Evolutionary conservation across 1,140 invertebrate species (phyloP), one percentile per base, ranked within the genome.

Genomic region (Pissodes strobi): DNA sequence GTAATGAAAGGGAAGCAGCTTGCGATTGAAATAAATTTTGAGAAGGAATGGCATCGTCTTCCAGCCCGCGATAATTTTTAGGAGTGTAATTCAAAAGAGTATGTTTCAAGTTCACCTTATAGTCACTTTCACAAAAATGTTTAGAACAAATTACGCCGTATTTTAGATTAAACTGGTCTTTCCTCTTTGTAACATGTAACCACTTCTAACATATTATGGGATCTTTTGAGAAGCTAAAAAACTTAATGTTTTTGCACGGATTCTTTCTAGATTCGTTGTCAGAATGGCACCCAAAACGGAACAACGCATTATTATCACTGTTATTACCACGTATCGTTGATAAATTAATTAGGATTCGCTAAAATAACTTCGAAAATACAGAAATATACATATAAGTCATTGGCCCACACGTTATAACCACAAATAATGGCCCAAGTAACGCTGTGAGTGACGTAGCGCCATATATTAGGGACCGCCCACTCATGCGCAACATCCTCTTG

Each of bases 41-140:
- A 1, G 52, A 19, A 43, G 62, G 62, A 25, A 64, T 43, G 8
- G 48, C 53, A 34, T 57, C 62, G 9, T 43, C 19, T 9, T 58
- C 58, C 13, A 64, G 51, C 15, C 21, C 41, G 1, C 62, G 19
- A 48, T 34, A 57, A 48, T 64, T 64, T 64, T 58, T 64, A 18
- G 53, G 41, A 21, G 8, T 25, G 15, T 64, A 64, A 17, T 48
- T 37, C 12, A 46, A 22, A 27, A 64, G 27, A 21, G 37, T 30
- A 48, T 58, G 52, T 64, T 64, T 64, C n/a, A 64, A 45, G 19
- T 64, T 64, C 9, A 39, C 17, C 37, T 57, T 37, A 18, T 58
- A 64, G 22, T 58, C 38, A 46, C 5, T 48, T 30, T 58, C 52
- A 19, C n/a, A 1, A 25, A 64, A 64, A 58, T 64, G 62, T 15